These are phyloP conservation scores for Drosophila buzzatii DNA, from an alignment of 2,888 invertebrate genomes.

Conservation along the genomic window DNA sequence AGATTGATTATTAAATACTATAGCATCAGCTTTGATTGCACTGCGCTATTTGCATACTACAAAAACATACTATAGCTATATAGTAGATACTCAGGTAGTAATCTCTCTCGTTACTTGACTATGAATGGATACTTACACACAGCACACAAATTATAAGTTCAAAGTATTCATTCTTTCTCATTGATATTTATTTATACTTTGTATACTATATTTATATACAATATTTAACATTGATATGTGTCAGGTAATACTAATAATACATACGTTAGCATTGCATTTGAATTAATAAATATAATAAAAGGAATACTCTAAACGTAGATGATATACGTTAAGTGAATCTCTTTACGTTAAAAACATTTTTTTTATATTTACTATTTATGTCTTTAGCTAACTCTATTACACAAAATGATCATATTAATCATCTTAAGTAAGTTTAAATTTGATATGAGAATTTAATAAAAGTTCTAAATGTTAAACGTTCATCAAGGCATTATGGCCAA, in stretches of 20 bases:
- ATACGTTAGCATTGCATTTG: not conserved
- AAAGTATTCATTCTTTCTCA: not conserved
- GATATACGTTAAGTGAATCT: not conserved
- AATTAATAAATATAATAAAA: too few relatives aligned
- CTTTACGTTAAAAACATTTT: not conserved
- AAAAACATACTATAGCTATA: not conserved
- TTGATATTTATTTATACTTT: constrained; percentile 5
- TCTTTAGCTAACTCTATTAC: too few relatives aligned
- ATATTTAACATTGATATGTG: not conserved
- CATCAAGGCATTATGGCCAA: too few relatives aligned
- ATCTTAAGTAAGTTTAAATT: not conserved
- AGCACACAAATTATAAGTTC: not conserved
- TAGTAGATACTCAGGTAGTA: not conserved
- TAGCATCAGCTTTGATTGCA: constrained; percentile 1
- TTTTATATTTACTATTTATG: not conserved
- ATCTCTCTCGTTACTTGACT: not conserved
- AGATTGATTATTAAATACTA: not conserved
- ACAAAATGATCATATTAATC: too few relatives aligned
- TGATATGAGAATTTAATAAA: too few relatives aligned
- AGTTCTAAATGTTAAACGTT: too few relatives aligned
- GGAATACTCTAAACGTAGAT: not conserved
- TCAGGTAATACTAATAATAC: not conserved
- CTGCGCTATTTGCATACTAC: too few relatives aligned
- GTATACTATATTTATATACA: not conserved
- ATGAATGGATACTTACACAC: constrained; percentile 20